Evolutionary conservation across 1,140 invertebrate genomes (phyloP).

Genomic region (Scaptomyza hsui): DNA sequence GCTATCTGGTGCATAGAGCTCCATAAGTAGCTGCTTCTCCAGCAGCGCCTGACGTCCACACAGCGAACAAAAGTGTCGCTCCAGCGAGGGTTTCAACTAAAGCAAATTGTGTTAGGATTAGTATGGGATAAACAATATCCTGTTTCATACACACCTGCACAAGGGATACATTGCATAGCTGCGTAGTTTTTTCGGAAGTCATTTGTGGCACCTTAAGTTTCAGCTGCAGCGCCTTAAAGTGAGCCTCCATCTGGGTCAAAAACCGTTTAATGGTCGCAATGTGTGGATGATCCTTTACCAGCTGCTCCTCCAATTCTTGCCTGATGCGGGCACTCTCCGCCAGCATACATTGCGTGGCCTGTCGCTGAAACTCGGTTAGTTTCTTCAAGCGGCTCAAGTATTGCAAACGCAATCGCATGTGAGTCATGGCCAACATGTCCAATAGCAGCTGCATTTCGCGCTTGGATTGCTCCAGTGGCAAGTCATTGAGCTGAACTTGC

Average conservation of each 20-base stretch:
- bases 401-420: slow-evolving; percentile 61
- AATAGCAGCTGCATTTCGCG: slow-evolving; percentile 43
- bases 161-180: slow-evolving; percentile 48
- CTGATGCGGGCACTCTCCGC: slow-evolving; percentile 14
- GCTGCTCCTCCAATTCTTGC: slow-evolving; percentile 14
- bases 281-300: neutral
- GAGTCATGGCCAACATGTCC: slow-evolving; percentile 51
- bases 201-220: neutral
- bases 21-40: slow-evolving; percentile 37
- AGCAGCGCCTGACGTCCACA: slow-evolving; percentile 48
- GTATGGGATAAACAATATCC: too few relatives aligned
- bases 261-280: slow-evolving; percentile 10
- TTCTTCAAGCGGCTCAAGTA: slow-evolving; percentile 26
- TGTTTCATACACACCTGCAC: slow-evolving; percentile 27
- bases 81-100: slow-evolving; percentile 48
- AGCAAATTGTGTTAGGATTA: neutral
- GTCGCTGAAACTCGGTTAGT: slow-evolving; percentile 41
- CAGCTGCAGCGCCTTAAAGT: slow-evolving; percentile 41
- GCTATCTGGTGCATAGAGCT: slow-evolving; percentile 46
- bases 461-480: slow-evolving; percentile 2
- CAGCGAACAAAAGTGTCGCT: slow-evolving; percentile 55
- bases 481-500: neutral
- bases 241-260: slow-evolving; percentile 8
- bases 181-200: neutral
- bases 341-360: slow-evolving; percentile 26